These are phyloP conservation scores for Aplochiton taeniatus DNA, from an alignment of 2,797 vertebrate genomes.

Conservation along the genomic window DNA sequence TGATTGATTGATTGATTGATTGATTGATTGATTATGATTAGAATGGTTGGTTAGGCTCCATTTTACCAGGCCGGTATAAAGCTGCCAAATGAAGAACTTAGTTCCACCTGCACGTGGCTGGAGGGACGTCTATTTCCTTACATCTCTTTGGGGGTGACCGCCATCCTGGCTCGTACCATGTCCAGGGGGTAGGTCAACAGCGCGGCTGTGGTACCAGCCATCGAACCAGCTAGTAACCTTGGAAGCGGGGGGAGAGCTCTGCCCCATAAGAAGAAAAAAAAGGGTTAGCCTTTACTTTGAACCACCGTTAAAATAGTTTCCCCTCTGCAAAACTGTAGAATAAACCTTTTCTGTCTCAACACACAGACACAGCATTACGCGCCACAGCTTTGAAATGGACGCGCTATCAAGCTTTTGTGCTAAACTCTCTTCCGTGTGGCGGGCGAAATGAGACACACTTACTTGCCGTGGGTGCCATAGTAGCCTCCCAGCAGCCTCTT, in stretches of 20 bases:
- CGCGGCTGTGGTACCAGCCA: constrained; percentile 91
- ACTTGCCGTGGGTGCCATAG: constrained; percentile 93
- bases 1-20: neutral
- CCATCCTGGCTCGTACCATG: constrained; percentile 96
- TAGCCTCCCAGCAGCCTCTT: constrained; percentile 86
- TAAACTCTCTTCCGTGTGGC: too few relatives aligned
- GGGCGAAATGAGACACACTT: constrained; percentile 58
- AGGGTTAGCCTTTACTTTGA: neutral
- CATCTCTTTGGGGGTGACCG: constrained; percentile 98
- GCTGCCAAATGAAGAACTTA: too few relatives aligned
- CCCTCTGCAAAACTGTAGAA: too few relatives aligned
- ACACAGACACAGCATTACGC: neutral
- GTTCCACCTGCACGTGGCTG: neutral
- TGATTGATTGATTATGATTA: neutral
- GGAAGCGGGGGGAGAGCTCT: constrained; percentile 90
- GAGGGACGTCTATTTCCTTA: constrained; percentile 64
- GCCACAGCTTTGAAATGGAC: too few relatives aligned
- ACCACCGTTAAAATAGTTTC: neutral
- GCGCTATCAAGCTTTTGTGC: too few relatives aligned
- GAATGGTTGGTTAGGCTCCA: too few relatives aligned
- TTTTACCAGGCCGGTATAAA: too few relatives aligned
- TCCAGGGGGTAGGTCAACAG: constrained; percentile 95
- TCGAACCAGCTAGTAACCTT: constrained; percentile 87
- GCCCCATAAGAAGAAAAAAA: constrained; percentile 16
- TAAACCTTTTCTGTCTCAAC: neutral